Conservation (phyloP, 2,113 vertebrate species). For the pig (Sus scrofa) region DNA sequence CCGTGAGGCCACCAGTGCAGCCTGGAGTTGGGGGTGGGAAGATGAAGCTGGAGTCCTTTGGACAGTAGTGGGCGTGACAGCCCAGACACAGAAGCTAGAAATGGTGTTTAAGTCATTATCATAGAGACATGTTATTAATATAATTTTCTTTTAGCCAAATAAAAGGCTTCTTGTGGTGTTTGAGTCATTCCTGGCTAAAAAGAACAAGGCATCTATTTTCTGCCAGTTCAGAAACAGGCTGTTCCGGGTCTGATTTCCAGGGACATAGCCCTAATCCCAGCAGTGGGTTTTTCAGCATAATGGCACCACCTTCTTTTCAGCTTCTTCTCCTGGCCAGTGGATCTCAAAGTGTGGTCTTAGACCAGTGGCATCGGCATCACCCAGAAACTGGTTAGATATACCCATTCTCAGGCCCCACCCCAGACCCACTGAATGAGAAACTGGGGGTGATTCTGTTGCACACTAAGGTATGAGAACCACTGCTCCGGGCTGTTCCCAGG, state of each 20-base stretch:
- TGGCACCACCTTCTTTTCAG: background rate
- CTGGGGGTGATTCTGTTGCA: background rate
- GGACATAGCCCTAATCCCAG: background rate
- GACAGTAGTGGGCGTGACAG: background rate
- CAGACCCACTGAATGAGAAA: background rate
- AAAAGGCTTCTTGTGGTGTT: background rate
- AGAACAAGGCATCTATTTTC: background rate
- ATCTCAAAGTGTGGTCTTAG: background rate
- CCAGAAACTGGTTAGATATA: background rate
- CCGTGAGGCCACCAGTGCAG: background rate
- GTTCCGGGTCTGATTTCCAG: background rate
- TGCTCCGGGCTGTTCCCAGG: background rate
- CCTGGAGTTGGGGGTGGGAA: background rate
- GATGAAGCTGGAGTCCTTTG: background rate
- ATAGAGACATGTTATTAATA: background rate
- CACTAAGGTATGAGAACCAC: background rate
- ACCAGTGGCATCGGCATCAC: background rate
- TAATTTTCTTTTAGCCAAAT: slow-evolving; percentile 31
- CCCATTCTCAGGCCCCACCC: background rate
- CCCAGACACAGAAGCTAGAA: background rate
- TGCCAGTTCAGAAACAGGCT: background rate
- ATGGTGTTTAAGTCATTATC: background rate
- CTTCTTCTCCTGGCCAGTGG: background rate
- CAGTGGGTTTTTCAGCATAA: background rate
- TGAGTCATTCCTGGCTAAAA: background rate